Evolutionary conservation across 1,140 invertebrate genomes (phyloP).

Genomic region (Lepidurus packardi): DNA sequence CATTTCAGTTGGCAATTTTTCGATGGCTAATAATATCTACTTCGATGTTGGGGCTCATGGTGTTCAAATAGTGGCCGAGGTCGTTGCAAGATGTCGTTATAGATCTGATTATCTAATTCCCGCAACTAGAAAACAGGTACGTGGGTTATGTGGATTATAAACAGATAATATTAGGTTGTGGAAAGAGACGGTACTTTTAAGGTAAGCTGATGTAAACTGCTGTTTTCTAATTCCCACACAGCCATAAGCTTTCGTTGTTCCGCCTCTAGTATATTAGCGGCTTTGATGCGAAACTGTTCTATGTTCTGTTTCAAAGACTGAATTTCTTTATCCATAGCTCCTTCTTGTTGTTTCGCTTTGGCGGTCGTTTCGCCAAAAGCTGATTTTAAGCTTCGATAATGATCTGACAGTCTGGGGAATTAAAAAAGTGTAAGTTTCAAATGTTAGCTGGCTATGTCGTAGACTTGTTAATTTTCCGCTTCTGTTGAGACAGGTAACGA

Average conservation of each 20-base stretch:
- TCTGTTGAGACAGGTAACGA: not conserved
- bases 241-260: not conserved
- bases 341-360: not conserved
- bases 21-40: not conserved
- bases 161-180: too few species aligned
- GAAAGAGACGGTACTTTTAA: not conserved
- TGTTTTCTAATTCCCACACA: not conserved
- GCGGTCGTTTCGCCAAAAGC: not conserved
- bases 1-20: not conserved
- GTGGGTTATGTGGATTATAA: too few species aligned
- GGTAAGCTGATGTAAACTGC: not conserved
- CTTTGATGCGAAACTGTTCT: not conserved
- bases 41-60: not conserved
- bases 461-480: constrained; percentile 1
- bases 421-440: too few species aligned
- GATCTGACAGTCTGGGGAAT: not conserved
- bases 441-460: not conserved
- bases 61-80: not conserved
- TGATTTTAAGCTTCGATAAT: not conserved
- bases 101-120: not conserved
- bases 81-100: not conserved
- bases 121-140: not conserved
- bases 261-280: not conserved
- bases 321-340: not conserved
- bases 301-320: not conserved